Evolutionary conservation across 2,113 vertebrate species (phyloP), one percentile per base, ranked within the genome.

Genomic region (Catharus bicknelli): DNA sequence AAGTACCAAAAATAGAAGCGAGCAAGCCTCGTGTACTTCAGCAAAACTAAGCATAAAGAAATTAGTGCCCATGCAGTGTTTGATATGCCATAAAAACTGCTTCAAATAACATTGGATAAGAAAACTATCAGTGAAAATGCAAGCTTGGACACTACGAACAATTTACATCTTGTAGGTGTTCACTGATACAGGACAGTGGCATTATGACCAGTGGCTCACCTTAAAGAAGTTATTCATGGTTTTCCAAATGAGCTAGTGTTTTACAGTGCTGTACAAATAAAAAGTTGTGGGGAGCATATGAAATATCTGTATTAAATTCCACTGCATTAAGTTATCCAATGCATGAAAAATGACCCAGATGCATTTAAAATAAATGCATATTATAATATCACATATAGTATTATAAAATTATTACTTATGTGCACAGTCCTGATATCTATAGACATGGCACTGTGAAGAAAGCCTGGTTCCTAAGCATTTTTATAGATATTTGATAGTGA

Each of bases 361-460:
- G 97, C 96, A 98, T 97, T 98, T 97, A 86, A 97, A 97, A 98
- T 93, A 98, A 98, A 98, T 97, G 97, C 97, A 96, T 95, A 97
- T 96, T 95, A 95, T 81, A 96, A 94, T 96, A 97, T 97, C 92
- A 97, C 87, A 78, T 96, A 93, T 4, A 96, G 91, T 96, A 94
- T 97, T 97, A 98, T 61, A 98, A 98, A 97, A 96, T 95, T 97
- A 97, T 97, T 97, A 97, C 96, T 97, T 95, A 87, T 95, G 96
- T 97, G 97, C 95, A 92, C 97, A 97, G 97, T 97, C 97, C 97
- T 97, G 91, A 25, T 93, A 95, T 93, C 95, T 94, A 87, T 50
- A 97, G 97, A 90, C 97, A 96, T 81, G 95, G 97, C 96, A 97
- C 96, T 40, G 93, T 96, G 96, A 96, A 96, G 95, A 95, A 94